Evolutionary conservation across 2,888 invertebrate species (phyloP).

Genomic region (Apantesis nais): DNA sequence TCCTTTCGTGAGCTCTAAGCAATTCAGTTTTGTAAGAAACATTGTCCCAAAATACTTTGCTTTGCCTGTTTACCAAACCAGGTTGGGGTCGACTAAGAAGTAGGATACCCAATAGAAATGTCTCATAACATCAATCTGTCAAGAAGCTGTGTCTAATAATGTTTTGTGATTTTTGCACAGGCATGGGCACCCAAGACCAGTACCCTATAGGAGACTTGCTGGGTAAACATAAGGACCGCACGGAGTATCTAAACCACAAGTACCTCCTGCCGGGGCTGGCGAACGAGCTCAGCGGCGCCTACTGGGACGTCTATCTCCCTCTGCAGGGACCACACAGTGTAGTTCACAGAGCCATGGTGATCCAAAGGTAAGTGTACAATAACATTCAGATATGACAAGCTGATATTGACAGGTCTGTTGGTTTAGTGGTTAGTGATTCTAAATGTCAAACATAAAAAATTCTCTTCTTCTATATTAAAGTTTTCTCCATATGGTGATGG

Average conservation of each 20-base stretch:
- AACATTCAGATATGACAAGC: too few species aligned
- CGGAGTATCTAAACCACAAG: conserved; percentile 88
- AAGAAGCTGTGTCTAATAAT: not conserved
- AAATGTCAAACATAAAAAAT: too few species aligned
- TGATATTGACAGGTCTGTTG: too few species aligned
- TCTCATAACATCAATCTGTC: too few species aligned
- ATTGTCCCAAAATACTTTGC: not conserved
- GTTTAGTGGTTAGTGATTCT: too few species aligned
- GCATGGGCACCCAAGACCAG: conserved; percentile 94
- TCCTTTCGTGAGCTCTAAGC: too few species aligned
- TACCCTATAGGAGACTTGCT: conserved; percentile 96
- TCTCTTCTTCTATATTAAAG: too few species aligned
- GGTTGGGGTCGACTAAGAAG: too few species aligned
- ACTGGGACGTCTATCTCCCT: conserved; percentile 95
- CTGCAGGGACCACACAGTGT: conserved; percentile 92
- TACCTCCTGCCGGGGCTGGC: conserved; percentile 89
- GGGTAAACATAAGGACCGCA: conserved; percentile 92
- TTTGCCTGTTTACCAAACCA: too few species aligned
- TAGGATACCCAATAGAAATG: not conserved
- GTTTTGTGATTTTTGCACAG: conserved; percentile 60
- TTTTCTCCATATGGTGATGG: too few species aligned
- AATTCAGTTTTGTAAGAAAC: not conserved
- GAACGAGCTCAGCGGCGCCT: conserved; percentile 89
- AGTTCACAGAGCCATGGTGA: conserved; percentile 91
- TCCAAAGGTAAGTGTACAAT: conserved; percentile 86